Evolutionary conservation across 1,140 invertebrate species (phyloP), one percentile per base, ranked within the genome.

Genomic region (Planococcus citri): DNA sequence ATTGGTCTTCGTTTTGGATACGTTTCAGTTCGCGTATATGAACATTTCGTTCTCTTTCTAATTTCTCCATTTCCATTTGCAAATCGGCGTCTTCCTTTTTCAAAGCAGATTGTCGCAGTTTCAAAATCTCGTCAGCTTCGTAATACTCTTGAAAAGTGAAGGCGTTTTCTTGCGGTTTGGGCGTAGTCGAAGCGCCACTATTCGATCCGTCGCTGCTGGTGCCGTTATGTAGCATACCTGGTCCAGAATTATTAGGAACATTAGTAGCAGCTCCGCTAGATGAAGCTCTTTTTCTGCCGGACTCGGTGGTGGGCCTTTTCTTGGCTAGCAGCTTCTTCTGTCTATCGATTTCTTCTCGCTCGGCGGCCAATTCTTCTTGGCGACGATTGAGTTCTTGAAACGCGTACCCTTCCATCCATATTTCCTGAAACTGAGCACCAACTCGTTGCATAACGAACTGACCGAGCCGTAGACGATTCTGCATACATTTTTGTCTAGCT

Each of bases 331-430:
- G 79, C 80, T 97, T 97, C 77, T 95, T 90, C 77, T 97, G 93
- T 73, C 92, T 86, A 81, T 98, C 95, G 74, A 98, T 97, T 77
- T 98, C 95, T 79, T 98, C 95, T 74, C 93, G 87, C 77, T 97
- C 94, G 9, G 91, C 86, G 17, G 92, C 88, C 72, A 97, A 95
- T 80, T 95, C 91, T 82, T 98, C 95, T 81, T 97, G 95, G 78
- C 94, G 88, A 82, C 94, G 91, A 75, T 17, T 90, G 58, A 98
- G 83, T 80, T 98, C 95, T 81, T 96, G 94, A 85, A 99, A 98
- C 76, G 95, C 95, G 82, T 95, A 95, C 72, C 97, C 97, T 82
- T 99, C 96, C 75, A 95, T 95, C 96, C 96, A 99, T 81, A 98
- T 97, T 80, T 98, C 96, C 80, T 97, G 95, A 85, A 98, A 98